Evolutionary conservation across 2,113 vertebrate species (phyloP).

Genomic region (Ammodytes marinus): DNA sequence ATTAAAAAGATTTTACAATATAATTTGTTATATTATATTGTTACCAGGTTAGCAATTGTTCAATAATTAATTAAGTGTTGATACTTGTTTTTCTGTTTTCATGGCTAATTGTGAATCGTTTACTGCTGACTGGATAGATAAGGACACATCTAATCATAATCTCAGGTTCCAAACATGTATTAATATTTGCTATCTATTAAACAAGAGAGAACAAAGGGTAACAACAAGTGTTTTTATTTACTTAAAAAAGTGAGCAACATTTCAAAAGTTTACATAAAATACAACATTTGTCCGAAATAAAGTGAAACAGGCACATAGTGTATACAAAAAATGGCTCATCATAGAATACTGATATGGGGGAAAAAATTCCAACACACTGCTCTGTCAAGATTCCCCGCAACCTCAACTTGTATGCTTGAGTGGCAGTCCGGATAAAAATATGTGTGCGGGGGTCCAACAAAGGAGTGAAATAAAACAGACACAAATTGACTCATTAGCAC

Average conservation of each 20-base stretch:
- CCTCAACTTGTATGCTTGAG: constrained; percentile 31
- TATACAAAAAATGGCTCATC: constrained; percentile 71
- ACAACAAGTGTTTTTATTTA: constrained; percentile 79
- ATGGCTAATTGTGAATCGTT: neutral
- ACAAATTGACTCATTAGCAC: constrained; percentile 47
- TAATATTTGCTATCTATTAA: neutral
- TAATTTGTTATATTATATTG: neutral
- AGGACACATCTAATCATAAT: neutral
- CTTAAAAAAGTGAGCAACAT: constrained; percentile 79
- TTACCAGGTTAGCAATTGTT: neutral
- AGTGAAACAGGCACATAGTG: constrained; percentile 66
- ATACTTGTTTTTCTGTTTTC: neutral
- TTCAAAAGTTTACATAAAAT: constrained; percentile 69
- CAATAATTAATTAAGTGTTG: neutral
- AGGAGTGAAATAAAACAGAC: constrained; percentile 43
- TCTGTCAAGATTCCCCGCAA: constrained; percentile 25
- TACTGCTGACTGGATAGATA: neutral
- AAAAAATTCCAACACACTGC: constrained; percentile 38
- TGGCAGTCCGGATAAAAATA: constrained; percentile 29
- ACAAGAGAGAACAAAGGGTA: neutral
- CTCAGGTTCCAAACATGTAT: neutral
- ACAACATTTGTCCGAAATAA: constrained; percentile 70
- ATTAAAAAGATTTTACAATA: neutral
- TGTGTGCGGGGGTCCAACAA: constrained; percentile 27
- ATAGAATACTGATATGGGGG: constrained; percentile 78